A percentile compares a stretch with the other conserved stretches of the same genome.
These are phyloP conservation scores for Nasalis larvatus DNA, from an alignment of 2,113 vertebrate species.

Conservation along the genomic window DNA sequence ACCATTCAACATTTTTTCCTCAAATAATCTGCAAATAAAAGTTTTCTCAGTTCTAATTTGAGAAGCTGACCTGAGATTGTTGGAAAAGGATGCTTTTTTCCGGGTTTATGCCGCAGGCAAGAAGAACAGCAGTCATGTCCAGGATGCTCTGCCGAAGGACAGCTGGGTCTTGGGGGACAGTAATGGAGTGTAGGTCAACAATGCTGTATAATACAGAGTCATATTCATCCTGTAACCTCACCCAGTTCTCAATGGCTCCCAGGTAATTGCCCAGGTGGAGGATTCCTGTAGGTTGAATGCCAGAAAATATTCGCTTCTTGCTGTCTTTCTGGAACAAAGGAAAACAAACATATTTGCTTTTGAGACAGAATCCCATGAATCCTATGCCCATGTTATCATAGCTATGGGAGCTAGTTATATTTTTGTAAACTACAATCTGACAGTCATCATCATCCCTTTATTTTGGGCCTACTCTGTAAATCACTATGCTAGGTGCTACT, in stretches of 20 bases:
- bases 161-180: conserved; percentile 89
- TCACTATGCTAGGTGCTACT: not conserved
- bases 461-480: not conserved
- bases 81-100: conserved; percentile 92
- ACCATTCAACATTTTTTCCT: not conserved
- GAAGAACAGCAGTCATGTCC: conserved; percentile 93
- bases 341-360: conserved; percentile 25
- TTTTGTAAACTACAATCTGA: not conserved
- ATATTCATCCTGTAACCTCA: conserved; percentile 88
- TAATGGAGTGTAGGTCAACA: conserved; percentile 96
- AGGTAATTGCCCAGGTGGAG: conserved; percentile 97
- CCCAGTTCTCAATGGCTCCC: conserved; percentile 97
- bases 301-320: conserved; percentile 90
- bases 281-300: conserved; percentile 95
- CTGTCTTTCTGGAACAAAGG: conserved; percentile 76
- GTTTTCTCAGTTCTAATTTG: not conserved
- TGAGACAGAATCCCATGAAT: not conserved
- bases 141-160: conserved; percentile 88
- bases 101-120: conserved; percentile 95
- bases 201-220: conserved; percentile 92
- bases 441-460: not conserved
- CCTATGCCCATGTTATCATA: not conserved
- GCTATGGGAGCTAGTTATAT: not conserved
- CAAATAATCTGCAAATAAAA: not conserved
- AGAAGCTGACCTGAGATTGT: conserved; percentile 93